Conservation (phyloP, 2,888 invertebrate species). For the Coenonympha arcania region DNA sequence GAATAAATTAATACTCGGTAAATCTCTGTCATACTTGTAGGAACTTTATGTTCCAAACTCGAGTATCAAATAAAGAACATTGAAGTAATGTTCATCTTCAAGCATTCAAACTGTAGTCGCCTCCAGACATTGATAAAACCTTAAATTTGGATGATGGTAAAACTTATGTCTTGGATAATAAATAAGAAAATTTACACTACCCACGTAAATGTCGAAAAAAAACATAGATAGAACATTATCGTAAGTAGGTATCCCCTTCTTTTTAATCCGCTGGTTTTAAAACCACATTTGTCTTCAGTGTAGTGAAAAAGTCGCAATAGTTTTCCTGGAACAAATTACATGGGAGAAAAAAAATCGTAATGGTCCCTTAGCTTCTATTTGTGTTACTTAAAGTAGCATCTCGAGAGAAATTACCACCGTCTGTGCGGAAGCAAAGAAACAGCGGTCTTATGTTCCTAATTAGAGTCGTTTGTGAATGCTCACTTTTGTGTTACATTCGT, state of each 20-base stretch:
- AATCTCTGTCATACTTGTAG: too few species aligned
- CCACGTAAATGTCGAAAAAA: too few species aligned
- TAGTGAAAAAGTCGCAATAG: neutral
- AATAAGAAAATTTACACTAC: too few species aligned
- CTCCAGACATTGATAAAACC: too few species aligned
- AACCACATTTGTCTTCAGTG: neutral
- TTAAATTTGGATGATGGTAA: too few species aligned
- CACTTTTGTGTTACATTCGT: constrained; percentile 12
- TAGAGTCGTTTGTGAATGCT: constrained; percentile 18
- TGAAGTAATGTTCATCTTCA: too few species aligned
- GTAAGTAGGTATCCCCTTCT: neutral
- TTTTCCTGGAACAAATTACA: neutral
- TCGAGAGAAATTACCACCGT: constrained; percentile 14
- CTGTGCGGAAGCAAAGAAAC: constrained; percentile 18
- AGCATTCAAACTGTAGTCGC: too few species aligned
- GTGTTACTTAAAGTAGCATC: constrained; percentile 12
- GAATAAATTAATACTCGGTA: too few species aligned
- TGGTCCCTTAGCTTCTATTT: constrained; percentile 9
- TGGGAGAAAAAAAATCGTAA: constrained; percentile 3
- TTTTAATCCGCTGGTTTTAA: neutral
- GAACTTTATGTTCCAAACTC: too few species aligned
- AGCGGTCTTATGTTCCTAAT: constrained; percentile 19
- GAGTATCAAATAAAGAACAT: too few species aligned
- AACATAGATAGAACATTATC: too few species aligned
- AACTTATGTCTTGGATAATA: too few species aligned